phyloP scores from a whole-genome alignment of 2,888 invertebrate species.

The Noctua janthina region DNA sequence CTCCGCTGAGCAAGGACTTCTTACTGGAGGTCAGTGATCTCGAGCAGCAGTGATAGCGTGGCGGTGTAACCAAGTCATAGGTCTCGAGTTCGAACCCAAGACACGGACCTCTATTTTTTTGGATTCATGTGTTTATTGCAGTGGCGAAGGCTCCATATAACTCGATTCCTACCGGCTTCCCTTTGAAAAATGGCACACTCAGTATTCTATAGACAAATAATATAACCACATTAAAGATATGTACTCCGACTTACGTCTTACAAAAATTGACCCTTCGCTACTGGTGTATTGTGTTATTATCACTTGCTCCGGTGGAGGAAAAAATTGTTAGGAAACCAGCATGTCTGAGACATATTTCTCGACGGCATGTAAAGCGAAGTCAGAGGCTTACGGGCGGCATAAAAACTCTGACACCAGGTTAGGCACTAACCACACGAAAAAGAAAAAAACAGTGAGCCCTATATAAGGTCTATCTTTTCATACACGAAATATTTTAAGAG shows the following conservation, averaged over 20 bases:
- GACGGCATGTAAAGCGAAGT: background rate
- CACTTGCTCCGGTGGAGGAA: background rate
- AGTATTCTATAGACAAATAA: too few species aligned
- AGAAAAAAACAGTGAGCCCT: background rate
- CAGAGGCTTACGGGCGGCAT: background rate
- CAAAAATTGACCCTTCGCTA: too few species aligned
- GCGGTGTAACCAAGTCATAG: background rate
- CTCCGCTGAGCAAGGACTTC: slow-evolving; percentile 77
- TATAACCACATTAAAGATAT: too few species aligned
- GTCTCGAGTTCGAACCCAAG: background rate
- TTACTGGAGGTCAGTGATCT: slow-evolving; percentile 78
- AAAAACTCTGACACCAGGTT: background rate
- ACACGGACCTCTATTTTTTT: background rate
- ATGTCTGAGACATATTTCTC: background rate
- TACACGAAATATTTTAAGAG: too few species aligned
- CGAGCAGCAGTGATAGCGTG: background rate
- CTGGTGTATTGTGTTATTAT: background rate
- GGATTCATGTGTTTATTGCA: background rate
- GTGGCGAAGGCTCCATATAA: too few species aligned
- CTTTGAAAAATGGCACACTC: too few species aligned
- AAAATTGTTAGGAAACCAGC: background rate
- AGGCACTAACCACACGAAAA: background rate
- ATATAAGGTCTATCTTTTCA: too few species aligned
- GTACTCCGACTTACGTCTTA: too few species aligned
- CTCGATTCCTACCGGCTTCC: too few species aligned